phyloP scores from a whole-genome alignment of 2,113 vertebrate genomes.

The Psittacula cyanocephala region DNA sequence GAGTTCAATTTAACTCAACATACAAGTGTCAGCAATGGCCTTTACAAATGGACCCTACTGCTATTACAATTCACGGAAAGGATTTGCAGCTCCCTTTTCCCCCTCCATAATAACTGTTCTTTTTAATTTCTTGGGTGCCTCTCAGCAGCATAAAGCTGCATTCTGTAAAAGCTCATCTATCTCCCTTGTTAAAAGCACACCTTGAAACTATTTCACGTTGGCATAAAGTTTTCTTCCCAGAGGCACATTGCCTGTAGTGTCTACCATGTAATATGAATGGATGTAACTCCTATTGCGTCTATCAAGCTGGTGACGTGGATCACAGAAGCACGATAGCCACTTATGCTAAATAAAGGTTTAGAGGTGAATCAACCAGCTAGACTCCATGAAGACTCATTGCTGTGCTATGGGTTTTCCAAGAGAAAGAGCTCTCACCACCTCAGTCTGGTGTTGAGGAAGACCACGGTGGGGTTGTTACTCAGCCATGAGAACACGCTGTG shows the following conservation, averaged over 20 bases:
- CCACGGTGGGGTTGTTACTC: background rate
- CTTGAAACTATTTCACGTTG: background rate
- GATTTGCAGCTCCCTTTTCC: background rate
- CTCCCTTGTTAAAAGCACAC: background rate
- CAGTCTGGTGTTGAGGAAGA: background rate
- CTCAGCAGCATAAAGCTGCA: background rate
- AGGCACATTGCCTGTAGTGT: background rate
- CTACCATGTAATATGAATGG: background rate
- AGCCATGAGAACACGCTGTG: no score
- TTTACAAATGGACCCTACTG: background rate
- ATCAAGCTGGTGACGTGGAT: background rate
- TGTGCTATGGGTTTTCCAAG: background rate
- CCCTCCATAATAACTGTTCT: background rate
- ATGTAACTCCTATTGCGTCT: background rate
- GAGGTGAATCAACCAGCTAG: background rate
- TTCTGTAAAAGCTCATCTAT: background rate
- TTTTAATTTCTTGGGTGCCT: background rate
- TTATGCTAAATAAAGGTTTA: background rate
- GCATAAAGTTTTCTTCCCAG: background rate
- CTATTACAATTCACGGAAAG: background rate
- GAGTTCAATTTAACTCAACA: conserved; percentile 21
- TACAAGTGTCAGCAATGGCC: background rate
- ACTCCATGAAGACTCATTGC: background rate
- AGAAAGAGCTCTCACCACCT: background rate
- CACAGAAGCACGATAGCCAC: background rate